Evolutionary conservation across 2,888 invertebrate species (phyloP), one percentile per base, ranked within the genome.

Genomic region (Nomada lathburiana): DNA sequence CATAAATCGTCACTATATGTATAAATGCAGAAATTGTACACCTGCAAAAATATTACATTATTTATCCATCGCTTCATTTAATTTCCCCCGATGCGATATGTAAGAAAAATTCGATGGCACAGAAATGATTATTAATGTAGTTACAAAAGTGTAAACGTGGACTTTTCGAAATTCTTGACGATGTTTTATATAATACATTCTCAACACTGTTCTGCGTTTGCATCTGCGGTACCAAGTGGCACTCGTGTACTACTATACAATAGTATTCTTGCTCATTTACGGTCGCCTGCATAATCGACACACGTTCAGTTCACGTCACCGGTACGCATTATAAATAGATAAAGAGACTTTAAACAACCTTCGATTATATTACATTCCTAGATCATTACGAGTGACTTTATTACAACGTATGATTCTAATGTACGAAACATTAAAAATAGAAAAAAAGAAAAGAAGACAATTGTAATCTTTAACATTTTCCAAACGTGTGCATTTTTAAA

Each of bases 301-400:
- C 52, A 53, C 67, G 67, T 67, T 53, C 67, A 36, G 53, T 67
- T 67, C 53, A 16, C 65, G 65, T 65, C 65, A 65, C 16, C 50
- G 52, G 29, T 5, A 36, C 13, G 53, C 10, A 36, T 65, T 67
- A 67, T 67, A 67, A 67, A 53, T 67, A 67, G 67, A 53, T 52
- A 65, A 65, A 65, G 52, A 52, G n/a, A 36, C 36, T 36, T 53
- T 3, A 53, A 53, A 16, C 20, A 16, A 16, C 65, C 65, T 67
- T 53, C 57, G 16, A 16, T 9, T 20, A 36, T 36, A 53, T 36
- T 36, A 36, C 20, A 53, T 18, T 26, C 47, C n/a, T 52, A 65
- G 10, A 16, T 53, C 29, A 53, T 67, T 53, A 16, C 67, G 11
- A n/a, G 36, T 36, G 36, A 36, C 36, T 36, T 7, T 36, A 5